Evolutionary conservation across 2,797 vertebrate genomes (phyloP), one percentile per base, ranked within the genome.

Genomic region (Picus viridis): DNA sequence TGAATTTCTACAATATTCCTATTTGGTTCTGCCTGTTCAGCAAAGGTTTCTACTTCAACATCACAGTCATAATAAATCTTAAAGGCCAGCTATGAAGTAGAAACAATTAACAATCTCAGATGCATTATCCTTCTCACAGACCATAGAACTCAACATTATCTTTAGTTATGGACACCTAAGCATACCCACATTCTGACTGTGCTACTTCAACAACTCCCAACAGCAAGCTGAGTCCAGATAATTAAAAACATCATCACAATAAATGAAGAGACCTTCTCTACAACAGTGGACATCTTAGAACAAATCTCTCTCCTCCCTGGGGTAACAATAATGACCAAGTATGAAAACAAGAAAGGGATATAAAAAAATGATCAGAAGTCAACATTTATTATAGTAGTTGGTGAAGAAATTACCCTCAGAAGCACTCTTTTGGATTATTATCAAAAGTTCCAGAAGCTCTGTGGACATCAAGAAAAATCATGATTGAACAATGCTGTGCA

Each of bases 261-360:
- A 68, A 80, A 67, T 20, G 12, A 92, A 83, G 32, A 90, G 14
- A 12, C 15, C 7, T 73, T 64, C 56, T 90, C 47, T 83, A 83
- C 6, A 27, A 54, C 16, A 69, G 57, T 16, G 41, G 43, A 91
- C 27, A 64, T 71, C 80, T 89, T 34, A 84, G 81, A 88, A 59
- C 34, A 96, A 76, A 83, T 90, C 36, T 83, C 18, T 43, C 63
- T 77, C 41, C 76, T 81, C 54, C 30, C 65, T 89, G 43, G 88
- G 83, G 88, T 5, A 80, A 62, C 17, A 77, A 32, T 76, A 89
- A 81, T 81, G 43, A 71, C 76, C 71, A 88, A 86, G 47, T 53
- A 62, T 72, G 71, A 95, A 94, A 96, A 88, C 49, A 23, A 69
- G n/a, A 78, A 72, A 94, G 69, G 5, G 3, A 65, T 82, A 92